A percentile compares a stretch with the other conserved stretches of the same genome.
These are phyloP conservation scores for Malthinus flaveolus DNA, from an alignment of 2,888 invertebrate genomes.

Conservation along the genomic window DNA sequence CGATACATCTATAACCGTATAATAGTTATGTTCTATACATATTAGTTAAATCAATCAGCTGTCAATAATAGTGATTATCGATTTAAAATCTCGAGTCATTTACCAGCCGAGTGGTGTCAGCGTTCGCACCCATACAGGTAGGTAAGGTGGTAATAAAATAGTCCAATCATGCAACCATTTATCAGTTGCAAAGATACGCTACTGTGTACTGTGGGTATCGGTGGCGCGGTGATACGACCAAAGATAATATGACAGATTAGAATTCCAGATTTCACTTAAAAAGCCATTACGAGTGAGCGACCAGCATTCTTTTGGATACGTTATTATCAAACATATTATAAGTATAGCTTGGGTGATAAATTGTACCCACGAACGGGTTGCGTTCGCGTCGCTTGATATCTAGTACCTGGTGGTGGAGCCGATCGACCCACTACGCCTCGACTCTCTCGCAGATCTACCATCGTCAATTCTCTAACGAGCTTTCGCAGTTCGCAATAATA, in stretches of 20 bases:
- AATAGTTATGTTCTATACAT: slow-evolving; percentile 21
- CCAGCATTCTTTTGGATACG: slow-evolving; percentile 40
- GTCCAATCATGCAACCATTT: slow-evolving; percentile 39
- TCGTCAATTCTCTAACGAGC: slow-evolving; percentile 6
- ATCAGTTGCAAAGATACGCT: slow-evolving; percentile 41
- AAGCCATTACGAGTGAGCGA: slow-evolving; percentile 46
- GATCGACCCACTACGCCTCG: slow-evolving; percentile 25
- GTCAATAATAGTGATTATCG: slow-evolving; percentile 41
- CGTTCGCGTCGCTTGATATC: slow-evolving; percentile 28
- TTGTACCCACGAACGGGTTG: slow-evolving; percentile 40
- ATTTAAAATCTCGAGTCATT: slow-evolving; percentile 35
- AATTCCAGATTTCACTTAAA: slow-evolving; percentile 50
- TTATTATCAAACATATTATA: slow-evolving; percentile 41
- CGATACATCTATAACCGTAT: slow-evolving; percentile 26
- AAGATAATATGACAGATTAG: slow-evolving; percentile 45
- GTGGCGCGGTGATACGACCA: slow-evolving; percentile 29
- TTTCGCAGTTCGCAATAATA: not conserved
- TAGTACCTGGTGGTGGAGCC: slow-evolving; percentile 34
- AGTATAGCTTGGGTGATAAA: slow-evolving; percentile 41
- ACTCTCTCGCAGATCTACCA: slow-evolving; percentile 23
- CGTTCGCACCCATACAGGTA: slow-evolving; percentile 35
- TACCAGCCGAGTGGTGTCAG: slow-evolving; percentile 27
- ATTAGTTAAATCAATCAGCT: slow-evolving; percentile 37
- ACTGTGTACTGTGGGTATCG: slow-evolving; percentile 37
- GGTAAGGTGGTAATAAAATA: slow-evolving; percentile 38